Evolutionary conservation across 2,797 vertebrate species (phyloP).

Genomic region (Peromyscus melanophrys): DNA sequence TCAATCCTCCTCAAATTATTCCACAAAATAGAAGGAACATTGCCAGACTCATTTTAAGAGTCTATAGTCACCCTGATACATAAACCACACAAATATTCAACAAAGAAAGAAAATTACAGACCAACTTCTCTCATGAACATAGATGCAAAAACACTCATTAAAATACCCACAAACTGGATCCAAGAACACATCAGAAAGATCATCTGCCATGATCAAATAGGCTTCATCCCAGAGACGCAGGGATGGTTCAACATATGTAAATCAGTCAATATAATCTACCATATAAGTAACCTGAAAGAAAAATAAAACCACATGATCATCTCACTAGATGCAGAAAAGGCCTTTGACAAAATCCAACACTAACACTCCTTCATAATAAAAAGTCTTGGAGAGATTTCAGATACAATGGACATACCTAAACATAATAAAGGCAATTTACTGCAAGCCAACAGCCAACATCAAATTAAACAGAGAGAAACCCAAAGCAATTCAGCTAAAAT

Average conservation of each 20-base stretch:
- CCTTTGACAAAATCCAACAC: background rate
- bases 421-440: background rate
- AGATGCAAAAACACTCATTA: too few relatives aligned
- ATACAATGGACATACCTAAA: background rate
- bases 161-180: background rate
- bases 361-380: background rate
- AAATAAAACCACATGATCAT: background rate
- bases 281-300: background rate
- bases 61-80: too few relatives aligned
- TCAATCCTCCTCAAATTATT: too few relatives aligned
- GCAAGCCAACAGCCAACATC: background rate
- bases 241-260: background rate
- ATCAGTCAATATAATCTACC: background rate
- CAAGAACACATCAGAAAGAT: background rate
- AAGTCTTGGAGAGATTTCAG: background rate
- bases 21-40: too few relatives aligned
- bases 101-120: too few relatives aligned
- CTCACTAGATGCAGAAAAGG: background rate
- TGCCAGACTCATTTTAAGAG: too few relatives aligned
- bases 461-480: background rate
- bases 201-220: background rate
- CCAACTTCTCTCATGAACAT: too few relatives aligned
- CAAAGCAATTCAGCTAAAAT: background rate
- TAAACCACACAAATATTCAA: too few relatives aligned
- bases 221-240: background rate